phyloP scores from a whole-genome alignment of 2,113 vertebrate genomes.

The Ceyx margarethae region DNA sequence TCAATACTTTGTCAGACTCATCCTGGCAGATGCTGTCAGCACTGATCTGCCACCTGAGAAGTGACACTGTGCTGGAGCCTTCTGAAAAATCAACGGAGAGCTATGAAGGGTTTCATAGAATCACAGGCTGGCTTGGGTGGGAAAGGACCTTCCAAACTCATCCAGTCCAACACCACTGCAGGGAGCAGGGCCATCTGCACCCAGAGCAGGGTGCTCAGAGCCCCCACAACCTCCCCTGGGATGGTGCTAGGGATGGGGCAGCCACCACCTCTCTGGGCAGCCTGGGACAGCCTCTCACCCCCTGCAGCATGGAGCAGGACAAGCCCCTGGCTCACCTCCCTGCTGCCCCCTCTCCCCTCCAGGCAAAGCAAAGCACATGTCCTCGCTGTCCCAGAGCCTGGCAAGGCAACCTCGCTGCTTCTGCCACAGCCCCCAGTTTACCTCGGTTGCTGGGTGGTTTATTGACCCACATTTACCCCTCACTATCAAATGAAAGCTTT shows the following conservation, averaged over 20 bases:
- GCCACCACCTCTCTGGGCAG: too few species aligned
- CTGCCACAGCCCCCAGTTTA: rapidly evolving
- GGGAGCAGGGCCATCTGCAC: neutral
- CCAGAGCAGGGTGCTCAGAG: too few species aligned
- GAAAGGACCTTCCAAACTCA: neutral
- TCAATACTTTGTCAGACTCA: conserved; percentile 9
- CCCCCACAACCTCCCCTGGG: too few species aligned
- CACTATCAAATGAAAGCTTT: neutral
- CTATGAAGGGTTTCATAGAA: too few species aligned
- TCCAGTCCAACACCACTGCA: neutral
- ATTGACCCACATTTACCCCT: too few species aligned
- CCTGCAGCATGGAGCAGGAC: neutral
- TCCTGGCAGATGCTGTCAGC: neutral
- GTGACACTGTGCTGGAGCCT: rapidly evolving
- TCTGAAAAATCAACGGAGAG: neutral
- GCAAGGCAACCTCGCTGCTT: neutral
- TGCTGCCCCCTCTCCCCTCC: neutral
- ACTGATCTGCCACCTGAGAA: neutral
- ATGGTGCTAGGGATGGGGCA: too few species aligned
- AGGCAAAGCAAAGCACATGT: neutral
- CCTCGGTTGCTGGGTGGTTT: neutral
- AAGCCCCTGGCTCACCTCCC: neutral
- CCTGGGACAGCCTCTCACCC: too few species aligned
- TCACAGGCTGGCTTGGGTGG: neutral
- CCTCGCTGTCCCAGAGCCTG: neutral